A percentile compares a stretch with the other conserved stretches of the same genome.
These are phyloP conservation scores for Benthosema pterotum DNA, from an alignment of 2,797 vertebrate species.

Conservation along the genomic window DNA sequence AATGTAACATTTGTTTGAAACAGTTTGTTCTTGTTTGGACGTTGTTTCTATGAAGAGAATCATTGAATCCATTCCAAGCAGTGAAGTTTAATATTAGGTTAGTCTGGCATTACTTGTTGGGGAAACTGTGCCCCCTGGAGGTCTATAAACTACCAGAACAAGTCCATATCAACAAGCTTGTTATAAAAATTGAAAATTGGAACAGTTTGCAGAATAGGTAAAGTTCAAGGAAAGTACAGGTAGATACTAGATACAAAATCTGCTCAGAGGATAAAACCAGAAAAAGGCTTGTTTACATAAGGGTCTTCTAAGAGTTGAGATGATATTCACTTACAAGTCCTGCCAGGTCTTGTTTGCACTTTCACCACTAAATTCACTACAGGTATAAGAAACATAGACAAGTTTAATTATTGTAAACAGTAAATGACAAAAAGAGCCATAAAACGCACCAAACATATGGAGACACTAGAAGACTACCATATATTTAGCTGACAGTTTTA, in stretches of 20 bases:
- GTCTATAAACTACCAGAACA: slow-evolving; percentile 4
- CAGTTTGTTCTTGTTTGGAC: slow-evolving; percentile 45
- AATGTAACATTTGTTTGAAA: no score
- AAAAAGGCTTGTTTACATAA: no score
- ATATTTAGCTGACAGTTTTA: slow-evolving; percentile 57
- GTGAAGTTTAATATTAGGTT: slow-evolving; percentile 5
- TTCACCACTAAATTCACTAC: background rate
- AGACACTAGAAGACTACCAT: slow-evolving; percentile 13
- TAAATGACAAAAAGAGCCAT: slow-evolving; percentile 19
- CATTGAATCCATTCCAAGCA: slow-evolving; percentile 24
- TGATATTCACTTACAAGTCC: slow-evolving; percentile 21
- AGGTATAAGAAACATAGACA: slow-evolving; percentile 5
- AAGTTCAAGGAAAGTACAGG: no score
- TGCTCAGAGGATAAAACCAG: no score
- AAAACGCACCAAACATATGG: slow-evolving; percentile 16
- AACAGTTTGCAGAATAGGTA: no score
- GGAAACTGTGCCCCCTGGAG: slow-evolving; percentile 39
- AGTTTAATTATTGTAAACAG: slow-evolving; percentile 24
- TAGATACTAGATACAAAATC: no score
- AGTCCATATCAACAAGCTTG: slow-evolving; percentile 22
- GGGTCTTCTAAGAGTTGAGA: no score
- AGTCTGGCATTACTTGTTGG: background rate
- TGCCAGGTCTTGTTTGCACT: slow-evolving; percentile 1
- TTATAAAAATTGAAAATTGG: no score
- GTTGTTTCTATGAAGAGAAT: slow-evolving; percentile 35